Evolutionary conservation across 2,113 vertebrate genomes (phyloP).

Genomic region (Xiphias gladius): DNA sequence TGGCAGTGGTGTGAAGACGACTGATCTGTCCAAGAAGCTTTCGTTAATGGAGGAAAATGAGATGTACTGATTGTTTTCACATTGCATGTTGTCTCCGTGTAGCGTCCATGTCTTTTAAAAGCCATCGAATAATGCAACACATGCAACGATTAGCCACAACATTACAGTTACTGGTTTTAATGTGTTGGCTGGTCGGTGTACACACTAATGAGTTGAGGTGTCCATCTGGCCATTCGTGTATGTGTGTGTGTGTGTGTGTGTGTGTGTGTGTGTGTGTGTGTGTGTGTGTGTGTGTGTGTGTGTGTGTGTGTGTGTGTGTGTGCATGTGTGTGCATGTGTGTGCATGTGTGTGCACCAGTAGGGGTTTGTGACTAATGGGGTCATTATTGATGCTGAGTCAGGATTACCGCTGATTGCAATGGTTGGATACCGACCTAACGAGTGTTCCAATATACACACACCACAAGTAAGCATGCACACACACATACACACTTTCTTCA

Average conservation of each 20-base stretch:
- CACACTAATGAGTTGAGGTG: constrained; percentile 68
- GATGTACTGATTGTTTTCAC: neutral
- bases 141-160: neutral
- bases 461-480: constrained; percentile 11
- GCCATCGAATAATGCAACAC: constrained; percentile 37
- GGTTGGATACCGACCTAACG: constrained; percentile 77
- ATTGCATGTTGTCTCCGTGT: constrained; percentile 19
- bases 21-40: constrained; percentile 16
- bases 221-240: constrained; percentile 66
- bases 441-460: constrained; percentile 52
- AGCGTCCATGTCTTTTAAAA: constrained; percentile 21
- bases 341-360: constrained; percentile 55
- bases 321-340: constrained; percentile 18
- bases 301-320: constrained; percentile 19
- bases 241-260: too few relatives aligned
- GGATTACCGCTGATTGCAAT: constrained; percentile 80
- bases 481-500: neutral
- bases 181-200: neutral
- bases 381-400: constrained; percentile 85
- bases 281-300: constrained; percentile 21
- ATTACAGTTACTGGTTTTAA: too few relatives aligned
- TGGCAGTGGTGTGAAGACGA: constrained; percentile 23
- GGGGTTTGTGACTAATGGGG: constrained; percentile 82
- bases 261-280: too few relatives aligned
- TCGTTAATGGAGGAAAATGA: constrained; percentile 15